Evolutionary conservation across 2,113 vertebrate species (phyloP), one percentile per base, ranked within the genome.

Genomic region (Maccullochella peelii): DNA sequence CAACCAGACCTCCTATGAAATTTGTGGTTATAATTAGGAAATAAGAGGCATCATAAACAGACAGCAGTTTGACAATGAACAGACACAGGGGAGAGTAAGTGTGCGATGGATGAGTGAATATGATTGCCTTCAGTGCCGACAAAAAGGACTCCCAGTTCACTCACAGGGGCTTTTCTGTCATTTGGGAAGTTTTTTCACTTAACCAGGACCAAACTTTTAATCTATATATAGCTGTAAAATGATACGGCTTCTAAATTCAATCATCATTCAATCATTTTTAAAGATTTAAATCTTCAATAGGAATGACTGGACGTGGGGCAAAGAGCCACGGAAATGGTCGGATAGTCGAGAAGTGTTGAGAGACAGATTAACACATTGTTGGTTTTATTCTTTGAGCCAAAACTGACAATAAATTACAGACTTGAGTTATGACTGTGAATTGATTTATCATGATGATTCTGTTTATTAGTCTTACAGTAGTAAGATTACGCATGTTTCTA

Each of bases 1-100:
- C 80, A 73, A 80, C 77, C 77, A 83, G 85, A 71, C 79, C 80
- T 80, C 80, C 81, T 90, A 83, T 85, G 79, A 89, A 86, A 91
- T 90, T 67, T 80, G 83, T 67, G 75, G 76, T 89, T 85, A 82
- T 88, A 92, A 91, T 94, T 91, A 91, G 90, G 85, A 91, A 90
- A 91, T 82, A 80, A 91, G 86, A 88, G 80, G 73, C 71, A 33
- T 84, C 86, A 85, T 89, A 86, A 92, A 88, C 76, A 86, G 88
- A 85, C 80, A 80, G 78, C 76, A 49, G 75, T 86, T 72, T 89
- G 84, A 85, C 77, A 68, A 85, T 71, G 74, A 90, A 71, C 84
- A 86, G 86, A 89, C 73, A 67, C 86, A 23, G 77, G 77, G 79
- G 61, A 73, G 79, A 65, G 77, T 16, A 69, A 82, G 77, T 73